Evolutionary conservation across 2,797 vertebrate genomes (phyloP).

Genomic region (Sebastes cheni): DNA sequence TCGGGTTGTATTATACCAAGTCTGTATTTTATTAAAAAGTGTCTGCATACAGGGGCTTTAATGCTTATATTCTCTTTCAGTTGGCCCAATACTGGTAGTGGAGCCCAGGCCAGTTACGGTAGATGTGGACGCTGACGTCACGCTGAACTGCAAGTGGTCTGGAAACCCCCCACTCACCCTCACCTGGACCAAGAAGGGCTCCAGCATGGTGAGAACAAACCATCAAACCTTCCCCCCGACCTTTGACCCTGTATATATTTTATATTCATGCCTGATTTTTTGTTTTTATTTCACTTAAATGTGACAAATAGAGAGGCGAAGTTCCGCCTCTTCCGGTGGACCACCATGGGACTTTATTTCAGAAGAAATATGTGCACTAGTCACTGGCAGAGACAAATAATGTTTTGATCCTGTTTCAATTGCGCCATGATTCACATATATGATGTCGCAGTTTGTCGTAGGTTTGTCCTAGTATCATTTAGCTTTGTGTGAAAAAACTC

Average conservation of each 20-base stretch:
- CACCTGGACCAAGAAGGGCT: conserved; percentile 97
- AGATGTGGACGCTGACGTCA: conserved; percentile 92
- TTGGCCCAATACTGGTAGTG: conserved; percentile 92
- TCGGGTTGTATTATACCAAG: neutral
- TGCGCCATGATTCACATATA: too few species aligned
- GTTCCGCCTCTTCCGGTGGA: too few species aligned
- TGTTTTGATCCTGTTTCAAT: too few species aligned
- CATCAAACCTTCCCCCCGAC: neutral
- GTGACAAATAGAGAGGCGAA: neutral
- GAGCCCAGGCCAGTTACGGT: conserved; percentile 91
- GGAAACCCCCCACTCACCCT: conserved; percentile 95
- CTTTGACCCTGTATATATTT: neutral
- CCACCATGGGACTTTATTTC: too few species aligned
- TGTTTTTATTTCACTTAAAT: neutral
- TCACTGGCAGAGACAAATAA: too few species aligned
- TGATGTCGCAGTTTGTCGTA: too few species aligned
- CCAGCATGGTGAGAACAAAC: conserved; percentile 88
- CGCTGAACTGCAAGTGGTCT: conserved; percentile 93
- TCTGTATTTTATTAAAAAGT: neutral
- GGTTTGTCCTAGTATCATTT: too few species aligned
- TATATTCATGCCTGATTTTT: neutral
- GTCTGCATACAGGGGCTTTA: neutral
- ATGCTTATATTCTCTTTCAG: conserved; percentile 63
- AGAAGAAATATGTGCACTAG: too few species aligned
- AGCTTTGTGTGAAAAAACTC: too few species aligned